phyloP scores from a whole-genome alignment of 2,797 vertebrate species.

The Anableps anableps region DNA sequence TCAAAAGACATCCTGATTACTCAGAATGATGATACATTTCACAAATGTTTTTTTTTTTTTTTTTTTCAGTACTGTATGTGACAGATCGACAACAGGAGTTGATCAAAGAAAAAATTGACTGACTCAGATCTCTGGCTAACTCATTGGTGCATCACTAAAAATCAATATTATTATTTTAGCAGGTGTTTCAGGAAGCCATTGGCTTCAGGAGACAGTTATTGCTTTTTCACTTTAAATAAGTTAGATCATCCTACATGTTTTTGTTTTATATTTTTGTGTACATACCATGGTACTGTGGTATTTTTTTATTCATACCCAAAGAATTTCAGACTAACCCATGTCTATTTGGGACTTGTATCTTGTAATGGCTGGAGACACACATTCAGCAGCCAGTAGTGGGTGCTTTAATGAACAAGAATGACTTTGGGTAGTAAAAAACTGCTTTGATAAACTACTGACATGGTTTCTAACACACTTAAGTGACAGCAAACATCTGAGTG shows the following conservation, averaged over 20 bases:
- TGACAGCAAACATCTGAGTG: slow-evolving; percentile 17
- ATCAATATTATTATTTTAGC: neutral
- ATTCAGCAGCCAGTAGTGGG: slow-evolving; percentile 7
- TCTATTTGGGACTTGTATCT: neutral
- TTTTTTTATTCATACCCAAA: neutral
- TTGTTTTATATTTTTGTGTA: neutral
- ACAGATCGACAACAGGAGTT: neutral
- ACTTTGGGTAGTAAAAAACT: neutral
- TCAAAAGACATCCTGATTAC: too few species aligned
- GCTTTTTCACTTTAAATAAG: neutral
- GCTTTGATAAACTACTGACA: neutral
- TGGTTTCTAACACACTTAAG: slow-evolving; percentile 4
- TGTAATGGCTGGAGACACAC: neutral
- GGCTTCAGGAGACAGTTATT: neutral
- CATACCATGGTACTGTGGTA: neutral
- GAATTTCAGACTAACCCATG: neutral
- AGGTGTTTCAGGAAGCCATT: too few species aligned
- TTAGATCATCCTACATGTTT: neutral
- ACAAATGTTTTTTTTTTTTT: too few species aligned
- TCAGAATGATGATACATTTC: too few species aligned
- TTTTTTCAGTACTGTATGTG: neutral
- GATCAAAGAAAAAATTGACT: neutral
- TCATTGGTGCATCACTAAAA: neutral
- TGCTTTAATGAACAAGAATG: neutral
- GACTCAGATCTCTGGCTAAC: too few species aligned